Base-by-base conservation (phyloP, 2,113 vertebrate species). In the Catharus fuscescens region DNA sequence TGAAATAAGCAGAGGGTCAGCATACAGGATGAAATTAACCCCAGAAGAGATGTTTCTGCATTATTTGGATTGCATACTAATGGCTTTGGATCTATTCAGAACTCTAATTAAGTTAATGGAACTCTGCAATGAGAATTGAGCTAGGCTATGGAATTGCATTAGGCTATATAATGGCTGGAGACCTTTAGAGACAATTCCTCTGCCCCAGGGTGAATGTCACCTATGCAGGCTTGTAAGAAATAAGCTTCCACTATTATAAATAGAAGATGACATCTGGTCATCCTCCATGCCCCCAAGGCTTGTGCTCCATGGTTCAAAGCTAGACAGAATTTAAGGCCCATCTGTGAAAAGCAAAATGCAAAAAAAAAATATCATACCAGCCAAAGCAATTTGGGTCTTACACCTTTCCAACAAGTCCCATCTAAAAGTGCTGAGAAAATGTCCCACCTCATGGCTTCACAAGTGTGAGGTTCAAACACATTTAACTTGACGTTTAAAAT, bases 251-350 rank as follows among this genome's bases (percentile, higher is more conserved):
- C 89, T 92, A 60, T 48, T 91, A 80, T 4, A 93, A 90, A 88
- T 12, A 64, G 82, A 92, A 90, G 76, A 90, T 74, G 95, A 86
- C 80, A 80, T 78, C 50, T 76, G 60, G 81, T 84, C 95, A 95
- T 84, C 93, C 53, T 91, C 94, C 91, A 74, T 19, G 92, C 93
- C 88, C 92, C 94, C 92, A 95, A 96, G 93, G 94, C 93, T 97
- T 96, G 96, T 95, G 90, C 94, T 94, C 93, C 95, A 92, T 84
- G 92, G 94, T 95, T 97, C 90, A 96, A 94, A 95, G 93, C 92
- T 96, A 93, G 95, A 96, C 24, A 95, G 94, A 96, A 95, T 93
- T 97, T 96, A 96, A 96, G 95, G 90, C 91, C 92, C 90, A 93
- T 91, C 80, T 91, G 94, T 96, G 95, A 97, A 97, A 92, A 96